A percentile compares a stretch with the other conserved stretches of the same genome.
Evolutionary conservation across 2,888 invertebrate genomes (phyloP).

Genomic region (Imbricaverruca yamaguchii): DNA sequence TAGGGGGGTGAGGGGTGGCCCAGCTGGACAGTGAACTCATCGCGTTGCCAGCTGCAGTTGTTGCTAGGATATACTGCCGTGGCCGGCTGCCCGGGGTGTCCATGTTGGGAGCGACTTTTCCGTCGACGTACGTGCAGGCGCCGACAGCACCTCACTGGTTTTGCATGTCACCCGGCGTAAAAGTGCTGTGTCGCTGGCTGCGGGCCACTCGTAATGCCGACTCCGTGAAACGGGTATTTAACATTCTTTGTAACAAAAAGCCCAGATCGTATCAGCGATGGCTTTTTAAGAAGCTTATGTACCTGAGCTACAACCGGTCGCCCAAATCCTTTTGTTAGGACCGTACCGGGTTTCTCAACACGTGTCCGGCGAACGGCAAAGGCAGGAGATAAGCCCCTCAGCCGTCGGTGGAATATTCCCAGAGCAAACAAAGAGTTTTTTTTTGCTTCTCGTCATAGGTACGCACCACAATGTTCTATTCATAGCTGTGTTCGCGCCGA

Average conservation of each 20-base stretch:
- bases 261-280: not conserved
- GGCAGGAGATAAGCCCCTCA: not conserved
- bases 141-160: not conserved
- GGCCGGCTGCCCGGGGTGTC: not conserved
- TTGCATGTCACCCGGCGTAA: not conserved
- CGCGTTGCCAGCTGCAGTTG: not conserved
- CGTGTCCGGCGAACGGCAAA: not conserved
- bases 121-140: not conserved
- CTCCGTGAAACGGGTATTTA: constrained; percentile 6
- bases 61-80: not conserved
- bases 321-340: not conserved
- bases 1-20: not conserved
- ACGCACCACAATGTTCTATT: not conserved
- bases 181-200: not conserved
- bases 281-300: constrained; percentile 8
- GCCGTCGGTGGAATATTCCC: not conserved
- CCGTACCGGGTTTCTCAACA: not conserved
- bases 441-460: not conserved
- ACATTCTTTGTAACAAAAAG: not conserved
- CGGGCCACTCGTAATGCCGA: not conserved
- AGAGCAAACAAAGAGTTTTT: constrained; percentile 1
- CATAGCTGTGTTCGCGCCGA: not conserved
- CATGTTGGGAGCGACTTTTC: not conserved
- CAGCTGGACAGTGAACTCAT: not conserved
- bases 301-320: not conserved